Base-by-base conservation (phyloP, 1,140 invertebrate species). In the Brachionus asplanchnoidis region DNA sequence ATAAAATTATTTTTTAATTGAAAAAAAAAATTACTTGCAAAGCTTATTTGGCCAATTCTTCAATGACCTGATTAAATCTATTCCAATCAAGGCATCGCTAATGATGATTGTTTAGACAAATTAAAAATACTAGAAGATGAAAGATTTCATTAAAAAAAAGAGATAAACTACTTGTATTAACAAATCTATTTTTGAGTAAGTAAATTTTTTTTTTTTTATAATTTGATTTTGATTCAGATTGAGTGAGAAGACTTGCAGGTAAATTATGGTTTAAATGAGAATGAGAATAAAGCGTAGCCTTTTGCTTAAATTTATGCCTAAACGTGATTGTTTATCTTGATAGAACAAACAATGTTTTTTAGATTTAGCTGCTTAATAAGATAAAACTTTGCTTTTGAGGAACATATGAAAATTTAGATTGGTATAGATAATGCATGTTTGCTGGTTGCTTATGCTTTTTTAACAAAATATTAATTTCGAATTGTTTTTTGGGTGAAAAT, bases 301-400 rank as follows among this genome's bases (percentile, higher is more conserved):
- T 60, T 60, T 60, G 53, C 53, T 60, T 8, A 60, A 60, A 60
- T 60, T 60, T 60, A 60, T 60, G 53, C 53, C 53, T 60, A 60
- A 60, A 60, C 53, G 53, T 60, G 53, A 60, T 60, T 60, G 53
- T 60, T 60, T 60, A 60, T 60, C 53, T 60, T 20, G 20, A 60
- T 60, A 60, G 53, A 60, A 60, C 53, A 60, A 60, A 60, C 53
- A 60, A 60, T 60, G 53, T 60, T 60, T 60, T 60, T 60, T 60
- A 60, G 53, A 60, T 60, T 60, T 60, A 60, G 53, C 53, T 60
- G 53, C 53, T 60, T 36, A 60, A 60, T 60, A 60, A 60, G 17
- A 8, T 60, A 60, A 60, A 60, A 60, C 53, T 2, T 26, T 60
- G 53, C 17, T 60, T 60, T 60, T 9, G 2, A 60, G 53, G 53